These are phyloP conservation scores for Ectemnius continuus DNA, from an alignment of 2,888 invertebrate species.

Conservation along the genomic window DNA sequence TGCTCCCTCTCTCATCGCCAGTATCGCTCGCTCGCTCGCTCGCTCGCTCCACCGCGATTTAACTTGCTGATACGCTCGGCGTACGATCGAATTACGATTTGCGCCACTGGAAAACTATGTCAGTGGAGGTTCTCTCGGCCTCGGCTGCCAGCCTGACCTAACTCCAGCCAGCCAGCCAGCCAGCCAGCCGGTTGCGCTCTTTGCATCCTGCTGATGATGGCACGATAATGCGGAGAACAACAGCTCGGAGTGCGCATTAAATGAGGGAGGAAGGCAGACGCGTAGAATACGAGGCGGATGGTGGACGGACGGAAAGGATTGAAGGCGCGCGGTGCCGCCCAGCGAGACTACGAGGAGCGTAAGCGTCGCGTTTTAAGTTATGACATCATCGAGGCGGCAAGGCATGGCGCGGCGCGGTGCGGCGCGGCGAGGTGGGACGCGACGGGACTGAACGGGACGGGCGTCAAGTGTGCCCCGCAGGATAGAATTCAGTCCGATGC, in stretches of 20 bases:
- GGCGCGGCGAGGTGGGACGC: no score
- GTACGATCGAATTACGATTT: constrained; percentile 5
- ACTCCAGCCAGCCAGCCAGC: no score
- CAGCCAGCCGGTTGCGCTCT: no score
- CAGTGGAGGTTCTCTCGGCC: no score
- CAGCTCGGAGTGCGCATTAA: no score
- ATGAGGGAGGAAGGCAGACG: background rate
- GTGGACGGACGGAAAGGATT: background rate
- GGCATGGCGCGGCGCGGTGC: background rate
- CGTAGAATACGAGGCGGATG: background rate
- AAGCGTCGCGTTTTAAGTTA: constrained; percentile 72
- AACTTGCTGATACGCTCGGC: background rate
- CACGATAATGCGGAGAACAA: no score
- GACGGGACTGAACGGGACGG: no score
- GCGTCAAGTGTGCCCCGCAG: constrained; percentile 39
- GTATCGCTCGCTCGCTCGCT: background rate
- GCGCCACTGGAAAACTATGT: background rate
- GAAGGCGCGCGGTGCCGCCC: constrained; percentile 39
- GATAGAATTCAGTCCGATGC: constrained; percentile 21
- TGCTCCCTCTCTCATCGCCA: background rate
- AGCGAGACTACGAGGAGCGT: constrained; percentile 48
- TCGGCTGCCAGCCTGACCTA: no score
- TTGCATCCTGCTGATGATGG: no score
- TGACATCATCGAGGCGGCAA: constrained; percentile 69
- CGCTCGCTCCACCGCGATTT: constrained; percentile 2